Base-by-base conservation (phyloP, 2,113 vertebrate species). In the Laterallus jamaicensis region DNA sequence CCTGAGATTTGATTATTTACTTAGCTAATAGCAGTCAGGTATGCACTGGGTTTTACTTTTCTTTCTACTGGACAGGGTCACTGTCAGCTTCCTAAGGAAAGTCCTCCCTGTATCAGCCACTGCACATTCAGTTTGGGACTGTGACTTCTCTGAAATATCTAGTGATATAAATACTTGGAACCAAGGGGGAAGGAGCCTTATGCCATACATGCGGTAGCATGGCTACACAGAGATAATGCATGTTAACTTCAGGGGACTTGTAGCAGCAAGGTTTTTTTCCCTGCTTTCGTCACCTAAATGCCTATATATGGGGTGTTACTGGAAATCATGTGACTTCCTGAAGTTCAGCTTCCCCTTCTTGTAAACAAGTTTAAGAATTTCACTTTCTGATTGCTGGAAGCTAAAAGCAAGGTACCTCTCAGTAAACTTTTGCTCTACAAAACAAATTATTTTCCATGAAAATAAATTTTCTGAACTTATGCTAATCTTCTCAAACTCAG, bases 81-180 rank as follows among this genome's bases (percentile, higher is more conserved):
- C 24, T 42, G 16, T 50, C 39, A 82, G 20, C 59, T 93, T 76
- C 63, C 42, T 66, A 62, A 87, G 40, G 24, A 55, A 79, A 82
- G 39, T 40, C 25, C 15, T 18, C 32, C 26, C 44, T 17, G 5
- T 94, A 88, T 91, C 87, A 82, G 49, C 22, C 37, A 54, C 35
- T 16, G 44, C 49, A 86, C 42, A 15, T 44, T 68, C 87, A 54
- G 42, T 42, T 79, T 5, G 3, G 62, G 42, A 75, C 69, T 58
- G 37, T 22, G 44, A 89, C 73, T 97, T 93, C 91, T 66, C 78
- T 0, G 87, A 96, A 96, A 40, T 80, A 91, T 42, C 74, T 68
- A 24, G 67, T 7, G 82, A 92, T 74, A 91, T 47, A 91, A 96
- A 82, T 92, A 96, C 93, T 59, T 82, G 90, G 94, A 95, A 97